Percentiles rank a stretch among this genome's conserved stretches.
These are phyloP conservation scores for Maniola hyperantus DNA, from an alignment of 2,888 invertebrate species.

Conservation along the genomic window DNA sequence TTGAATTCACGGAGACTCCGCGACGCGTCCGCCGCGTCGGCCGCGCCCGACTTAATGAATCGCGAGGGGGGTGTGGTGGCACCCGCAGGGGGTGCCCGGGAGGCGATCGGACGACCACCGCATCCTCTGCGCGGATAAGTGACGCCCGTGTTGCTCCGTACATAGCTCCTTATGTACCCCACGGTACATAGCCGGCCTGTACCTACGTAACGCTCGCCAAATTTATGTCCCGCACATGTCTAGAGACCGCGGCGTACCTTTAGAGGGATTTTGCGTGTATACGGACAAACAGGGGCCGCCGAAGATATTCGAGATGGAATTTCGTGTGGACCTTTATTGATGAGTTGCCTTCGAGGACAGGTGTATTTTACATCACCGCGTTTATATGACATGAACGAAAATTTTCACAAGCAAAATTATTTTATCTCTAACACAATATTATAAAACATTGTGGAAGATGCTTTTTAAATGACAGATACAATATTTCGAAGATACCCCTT, in stretches of 20 bases:
- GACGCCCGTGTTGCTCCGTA: slow-evolving; percentile 81
- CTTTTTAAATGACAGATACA: background rate
- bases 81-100: slow-evolving; percentile 57
- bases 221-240: slow-evolving; percentile 83
- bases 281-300: slow-evolving; percentile 70
- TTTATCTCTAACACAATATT: background rate
- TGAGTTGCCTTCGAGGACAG: slow-evolving; percentile 52
- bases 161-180: slow-evolving; percentile 73
- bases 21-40: slow-evolving; percentile 81
- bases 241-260: slow-evolving; percentile 81
- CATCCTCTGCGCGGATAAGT: slow-evolving; percentile 82
- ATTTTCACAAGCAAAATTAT: slow-evolving; percentile 3
- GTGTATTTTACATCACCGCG: slow-evolving; percentile 19
- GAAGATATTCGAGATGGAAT: slow-evolving; percentile 78
- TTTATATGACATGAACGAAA: background rate
- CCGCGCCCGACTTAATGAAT: slow-evolving; percentile 82
- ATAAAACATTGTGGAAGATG: no score
- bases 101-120: slow-evolving; percentile 79
- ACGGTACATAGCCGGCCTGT: slow-evolving; percentile 74
- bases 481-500: background rate
- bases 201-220: slow-evolving; percentile 80
- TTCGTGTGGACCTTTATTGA: slow-evolving; percentile 76
- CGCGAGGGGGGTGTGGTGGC: slow-evolving; percentile 57
- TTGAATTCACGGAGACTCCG: slow-evolving; percentile 83
- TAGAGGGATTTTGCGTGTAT: slow-evolving; percentile 82